Conservation (phyloP, 2,888 invertebrate genomes). For the Cotesia congregata region DNA sequence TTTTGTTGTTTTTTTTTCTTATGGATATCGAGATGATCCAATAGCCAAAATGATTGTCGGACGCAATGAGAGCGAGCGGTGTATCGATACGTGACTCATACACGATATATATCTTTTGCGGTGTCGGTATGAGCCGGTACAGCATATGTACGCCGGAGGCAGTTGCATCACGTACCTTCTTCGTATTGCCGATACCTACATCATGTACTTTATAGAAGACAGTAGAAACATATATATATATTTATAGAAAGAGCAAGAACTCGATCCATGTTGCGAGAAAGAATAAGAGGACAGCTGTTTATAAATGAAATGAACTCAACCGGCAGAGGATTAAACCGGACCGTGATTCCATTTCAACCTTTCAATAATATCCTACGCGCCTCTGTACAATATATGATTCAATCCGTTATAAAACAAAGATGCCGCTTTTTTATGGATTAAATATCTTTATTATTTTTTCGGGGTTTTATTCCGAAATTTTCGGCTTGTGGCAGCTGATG, state of each 20-base stretch:
- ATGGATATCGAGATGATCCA: slow-evolving; percentile 34
- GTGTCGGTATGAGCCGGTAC: slow-evolving; percentile 24
- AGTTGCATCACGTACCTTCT: slow-evolving; percentile 33
- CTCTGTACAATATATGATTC: slow-evolving; percentile 14
- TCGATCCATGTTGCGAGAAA: slow-evolving; percentile 21
- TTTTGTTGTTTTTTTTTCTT: slow-evolving; percentile 13
- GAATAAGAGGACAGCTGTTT: slow-evolving; percentile 25
- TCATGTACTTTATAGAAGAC: slow-evolving; percentile 35
- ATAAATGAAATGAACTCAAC: neutral
- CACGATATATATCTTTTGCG: slow-evolving; percentile 40
- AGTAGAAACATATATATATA: slow-evolving; percentile 20
- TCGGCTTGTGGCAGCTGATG: too few relatives aligned
- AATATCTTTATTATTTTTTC: too few relatives aligned
- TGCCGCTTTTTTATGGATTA: slow-evolving; percentile 3
- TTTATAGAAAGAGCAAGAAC: slow-evolving; percentile 10
- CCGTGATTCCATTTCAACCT: slow-evolving; percentile 68
- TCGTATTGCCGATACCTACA: slow-evolving; percentile 26
- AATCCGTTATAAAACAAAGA: slow-evolving; percentile 31
- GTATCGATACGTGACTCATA: slow-evolving; percentile 50
- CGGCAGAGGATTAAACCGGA: slow-evolving; percentile 34
- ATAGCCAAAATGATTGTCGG: slow-evolving; percentile 39
- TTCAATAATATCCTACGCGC: slow-evolving; percentile 45
- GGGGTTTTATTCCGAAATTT: too few relatives aligned
- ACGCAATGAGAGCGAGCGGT: slow-evolving; percentile 37
- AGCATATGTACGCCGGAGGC: slow-evolving; percentile 36